Evolutionary conservation across 2,888 invertebrate genomes (phyloP).

Genomic region (Clepsis dumicolana): DNA sequence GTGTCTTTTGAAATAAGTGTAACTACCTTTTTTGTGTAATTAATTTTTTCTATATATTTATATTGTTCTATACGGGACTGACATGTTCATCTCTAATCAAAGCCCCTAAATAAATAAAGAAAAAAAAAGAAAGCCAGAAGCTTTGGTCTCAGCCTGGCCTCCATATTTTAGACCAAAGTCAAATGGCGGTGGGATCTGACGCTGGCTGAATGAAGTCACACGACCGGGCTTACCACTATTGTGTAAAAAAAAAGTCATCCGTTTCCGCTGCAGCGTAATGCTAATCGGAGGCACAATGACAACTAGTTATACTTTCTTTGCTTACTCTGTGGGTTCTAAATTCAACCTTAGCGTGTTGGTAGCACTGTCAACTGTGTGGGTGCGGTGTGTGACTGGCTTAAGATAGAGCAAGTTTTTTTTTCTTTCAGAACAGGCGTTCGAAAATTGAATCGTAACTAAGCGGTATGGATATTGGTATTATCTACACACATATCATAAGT

Average conservation of each 20-base stretch:
- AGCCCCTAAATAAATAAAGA: no score
- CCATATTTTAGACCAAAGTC: neutral
- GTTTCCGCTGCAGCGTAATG: constrained; percentile 70
- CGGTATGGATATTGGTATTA: neutral
- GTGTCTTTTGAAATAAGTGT: no score
- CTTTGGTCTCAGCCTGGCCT: no score
- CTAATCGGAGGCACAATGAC: constrained; percentile 71
- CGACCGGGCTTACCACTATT: constrained; percentile 54
- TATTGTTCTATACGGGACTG: no score
- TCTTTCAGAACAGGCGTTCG: neutral
- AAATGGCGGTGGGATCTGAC: constrained; percentile 16
- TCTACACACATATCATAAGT: no score
- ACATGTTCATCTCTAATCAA: no score
- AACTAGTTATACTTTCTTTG: constrained; percentile 52
- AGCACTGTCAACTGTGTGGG: neutral
- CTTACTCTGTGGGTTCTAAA: no score
- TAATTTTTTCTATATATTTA: no score
- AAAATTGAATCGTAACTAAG: neutral
- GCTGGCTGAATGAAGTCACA: constrained; percentile 35
- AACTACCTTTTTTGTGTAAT: no score
- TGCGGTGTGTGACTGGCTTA: neutral
- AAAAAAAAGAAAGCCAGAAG: no score
- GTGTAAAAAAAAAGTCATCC: constrained; percentile 58
- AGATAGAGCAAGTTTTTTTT: neutral
- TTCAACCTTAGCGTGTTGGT: constrained; percentile 3